Evolutionary conservation across 2,797 vertebrate species (phyloP).

Genomic region (Dermochelys coriacea): DNA sequence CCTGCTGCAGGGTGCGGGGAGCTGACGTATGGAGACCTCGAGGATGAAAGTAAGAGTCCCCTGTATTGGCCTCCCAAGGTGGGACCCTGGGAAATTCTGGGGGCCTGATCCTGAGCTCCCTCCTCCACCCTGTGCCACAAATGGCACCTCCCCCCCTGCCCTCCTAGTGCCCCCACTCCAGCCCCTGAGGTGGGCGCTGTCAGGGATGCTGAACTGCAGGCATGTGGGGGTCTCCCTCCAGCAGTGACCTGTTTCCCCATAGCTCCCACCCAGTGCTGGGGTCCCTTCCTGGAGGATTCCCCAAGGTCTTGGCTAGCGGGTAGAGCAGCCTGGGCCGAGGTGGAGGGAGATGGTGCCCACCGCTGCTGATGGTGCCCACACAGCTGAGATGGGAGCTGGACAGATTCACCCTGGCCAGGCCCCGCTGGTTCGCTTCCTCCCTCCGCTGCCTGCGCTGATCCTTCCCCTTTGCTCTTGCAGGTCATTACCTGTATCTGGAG

Average conservation of each 20-base stretch:
- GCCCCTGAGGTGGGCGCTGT: not conserved
- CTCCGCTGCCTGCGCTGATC: accelerated
- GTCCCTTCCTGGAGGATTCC: not conserved
- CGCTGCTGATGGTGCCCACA: not conserved
- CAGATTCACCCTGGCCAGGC: not conserved
- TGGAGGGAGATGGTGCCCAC: not conserved
- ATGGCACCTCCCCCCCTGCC: not conserved
- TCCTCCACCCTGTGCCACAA: not conserved
- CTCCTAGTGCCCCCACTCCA: accelerated
- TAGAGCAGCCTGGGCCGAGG: not conserved
- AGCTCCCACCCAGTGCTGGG: not conserved
- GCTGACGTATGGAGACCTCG: accelerated
- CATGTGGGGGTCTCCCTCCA: accelerated
- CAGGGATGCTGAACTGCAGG: not conserved
- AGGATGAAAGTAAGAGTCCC: slow-evolving; percentile 16
- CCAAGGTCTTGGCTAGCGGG: not conserved
- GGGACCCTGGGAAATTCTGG: not conserved
- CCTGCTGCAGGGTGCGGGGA: not conserved
- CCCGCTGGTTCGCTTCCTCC: accelerated
- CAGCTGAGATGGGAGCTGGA: not conserved
- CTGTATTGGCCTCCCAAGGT: accelerated
- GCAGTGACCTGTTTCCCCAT: not conserved
- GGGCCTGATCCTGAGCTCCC: not conserved
- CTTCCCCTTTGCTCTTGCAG: not conserved
- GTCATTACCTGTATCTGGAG: slow-evolving; percentile 1